Evolutionary conservation across 2,888 invertebrate species (phyloP), one percentile per base, ranked within the genome.

Genomic region (Drosophila sordidapex): DNA sequence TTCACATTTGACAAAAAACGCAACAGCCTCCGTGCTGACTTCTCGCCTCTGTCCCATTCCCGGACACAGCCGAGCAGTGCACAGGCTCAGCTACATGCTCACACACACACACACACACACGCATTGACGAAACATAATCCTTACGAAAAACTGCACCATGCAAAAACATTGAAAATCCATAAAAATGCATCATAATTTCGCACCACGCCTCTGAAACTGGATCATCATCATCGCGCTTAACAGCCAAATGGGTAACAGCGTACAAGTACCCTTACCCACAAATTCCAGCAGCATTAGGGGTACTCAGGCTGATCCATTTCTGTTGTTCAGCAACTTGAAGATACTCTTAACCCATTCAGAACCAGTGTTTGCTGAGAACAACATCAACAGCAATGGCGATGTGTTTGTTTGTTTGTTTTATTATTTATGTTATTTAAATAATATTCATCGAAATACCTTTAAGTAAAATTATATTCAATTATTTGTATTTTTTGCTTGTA

Each of bases 161-260:
- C 85, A 90, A 89, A 92, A 92, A 93, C 93, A 92, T 89, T 82
- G 90, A 93, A 93, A 92, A 91, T 91, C 92, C 93, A 93, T 92
- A 93, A 93, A 93, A 93, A 92, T 93, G 92, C 92, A 93, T 92
- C 92, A 92, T 92, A 90, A 91, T 92, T 93, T 92, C 83, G 61
- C 52, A 62, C 70, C 75, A 76, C 49, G 61, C 76, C 67, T 43
- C 66, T 48, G 57, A 49, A 86, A 83, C 88, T 79, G 90, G 79
- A 84, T 86, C 82, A 61, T 65, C 82, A 71, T 70, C 75, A 67
- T 51, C 65, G 73, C 59, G 60, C 49, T 65, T 52, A 66, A 46
- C 60, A 62, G 52, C 61, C 71, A 56, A 36, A 70, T 61, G 70
- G 38, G 61, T 49, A 60, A 48, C 59, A 52, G 27, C 56, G 31